These are phyloP conservation scores for Eurytoma adleriae DNA, from an alignment of 2,888 invertebrate genomes.

Conservation along the genomic window DNA sequence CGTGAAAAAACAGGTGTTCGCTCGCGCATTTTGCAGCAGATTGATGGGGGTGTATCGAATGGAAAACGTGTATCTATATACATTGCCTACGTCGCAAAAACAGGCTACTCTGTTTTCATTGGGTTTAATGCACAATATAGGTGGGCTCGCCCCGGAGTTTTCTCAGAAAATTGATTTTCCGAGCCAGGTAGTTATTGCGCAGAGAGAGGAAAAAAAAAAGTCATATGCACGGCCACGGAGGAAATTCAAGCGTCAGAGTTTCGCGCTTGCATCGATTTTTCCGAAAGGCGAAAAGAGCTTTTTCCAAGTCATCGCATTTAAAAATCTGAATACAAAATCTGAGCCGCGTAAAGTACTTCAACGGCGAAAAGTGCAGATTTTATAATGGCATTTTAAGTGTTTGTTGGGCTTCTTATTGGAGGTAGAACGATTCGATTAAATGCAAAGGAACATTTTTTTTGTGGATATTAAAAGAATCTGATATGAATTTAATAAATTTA, in stretches of 20 bases:
- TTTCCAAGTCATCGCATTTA: background rate
- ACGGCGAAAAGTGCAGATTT: background rate
- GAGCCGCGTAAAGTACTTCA: background rate
- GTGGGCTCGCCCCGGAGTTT: background rate
- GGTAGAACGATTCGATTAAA: too few species aligned
- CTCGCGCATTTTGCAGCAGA: too few species aligned
- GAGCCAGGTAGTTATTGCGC: background rate
- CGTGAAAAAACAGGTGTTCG: too few species aligned
- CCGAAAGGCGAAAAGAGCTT: background rate
- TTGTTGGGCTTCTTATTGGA: background rate
- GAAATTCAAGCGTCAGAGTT: background rate
- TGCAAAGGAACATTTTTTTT: too few species aligned
- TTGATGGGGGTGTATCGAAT: too few species aligned
- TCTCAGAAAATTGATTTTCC: background rate
- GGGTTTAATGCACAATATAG: background rate
- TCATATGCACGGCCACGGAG: background rate
- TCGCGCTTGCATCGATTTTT: background rate
- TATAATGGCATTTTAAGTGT: background rate
- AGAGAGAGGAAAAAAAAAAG: background rate
- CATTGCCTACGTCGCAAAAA: too few species aligned
- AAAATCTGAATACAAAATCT: background rate
- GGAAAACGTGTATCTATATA: too few species aligned
- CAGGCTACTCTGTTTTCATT: background rate
- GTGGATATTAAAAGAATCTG: too few species aligned
- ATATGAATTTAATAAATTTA: too few species aligned